Conservation (phyloP, 2,113 vertebrate species). For the Rhabdomys dilectus region DNA sequence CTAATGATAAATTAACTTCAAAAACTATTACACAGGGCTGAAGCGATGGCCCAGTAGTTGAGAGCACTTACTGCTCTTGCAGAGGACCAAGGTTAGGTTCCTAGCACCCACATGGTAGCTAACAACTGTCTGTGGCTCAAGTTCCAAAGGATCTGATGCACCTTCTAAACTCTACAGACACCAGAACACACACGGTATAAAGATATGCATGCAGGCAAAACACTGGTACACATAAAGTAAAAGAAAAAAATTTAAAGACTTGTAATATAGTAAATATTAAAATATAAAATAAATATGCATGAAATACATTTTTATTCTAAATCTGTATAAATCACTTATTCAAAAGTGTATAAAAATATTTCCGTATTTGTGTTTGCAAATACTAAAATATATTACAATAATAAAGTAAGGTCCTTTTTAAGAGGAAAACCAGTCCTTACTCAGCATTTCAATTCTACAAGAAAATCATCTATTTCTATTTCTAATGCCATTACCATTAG, state of each 20-base stretch:
- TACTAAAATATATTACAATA: background rate
- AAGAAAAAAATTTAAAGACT: background rate
- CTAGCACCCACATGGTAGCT: background rate
- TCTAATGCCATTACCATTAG: background rate
- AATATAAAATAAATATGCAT: background rate
- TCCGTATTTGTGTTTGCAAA: background rate
- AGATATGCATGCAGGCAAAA: background rate
- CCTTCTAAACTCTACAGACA: background rate
- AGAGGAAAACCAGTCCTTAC: background rate
- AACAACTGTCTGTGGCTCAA: background rate
- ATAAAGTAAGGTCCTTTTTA: background rate
- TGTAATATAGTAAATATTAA: background rate
- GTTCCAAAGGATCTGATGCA: background rate
- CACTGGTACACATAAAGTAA: background rate
- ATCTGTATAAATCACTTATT: background rate
- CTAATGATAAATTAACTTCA: background rate
- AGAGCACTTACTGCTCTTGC: background rate
- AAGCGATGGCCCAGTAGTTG: background rate
- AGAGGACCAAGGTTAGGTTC: background rate
- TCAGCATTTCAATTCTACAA: background rate
- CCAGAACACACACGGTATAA: background rate
- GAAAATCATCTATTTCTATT: background rate
- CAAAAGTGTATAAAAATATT: background rate
- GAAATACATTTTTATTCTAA: background rate
- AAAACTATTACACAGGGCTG: background rate